Evolutionary conservation across 2,888 invertebrate genomes (phyloP).

Genomic region (Tethea ocularis): DNA sequence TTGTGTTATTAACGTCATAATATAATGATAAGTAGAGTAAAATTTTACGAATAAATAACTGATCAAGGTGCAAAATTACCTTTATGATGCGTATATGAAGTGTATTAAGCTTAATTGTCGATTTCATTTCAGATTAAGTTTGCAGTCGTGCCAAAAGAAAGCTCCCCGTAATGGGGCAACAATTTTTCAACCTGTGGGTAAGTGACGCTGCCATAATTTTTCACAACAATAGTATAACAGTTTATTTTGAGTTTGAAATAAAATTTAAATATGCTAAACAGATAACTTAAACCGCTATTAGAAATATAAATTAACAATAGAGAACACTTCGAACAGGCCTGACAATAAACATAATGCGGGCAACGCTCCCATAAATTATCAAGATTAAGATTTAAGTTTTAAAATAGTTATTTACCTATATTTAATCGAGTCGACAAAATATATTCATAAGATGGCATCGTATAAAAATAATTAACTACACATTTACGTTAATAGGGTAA

Average conservation of each 20-base stretch:
- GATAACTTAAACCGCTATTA: not conserved
- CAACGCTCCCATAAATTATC: not conserved
- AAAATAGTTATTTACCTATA: not conserved
- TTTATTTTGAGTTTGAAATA: not conserved
- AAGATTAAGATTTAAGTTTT: not conserved
- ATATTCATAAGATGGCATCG: not conserved
- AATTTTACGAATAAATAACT: not conserved
- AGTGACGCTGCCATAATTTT: conserved; percentile 41
- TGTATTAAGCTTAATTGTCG: not conserved
- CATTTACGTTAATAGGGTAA: not conserved
- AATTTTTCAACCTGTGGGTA: conserved; percentile 60
- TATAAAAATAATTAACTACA: not conserved
- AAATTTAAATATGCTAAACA: not conserved
- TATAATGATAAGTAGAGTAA: too few relatives aligned
- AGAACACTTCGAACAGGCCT: not conserved
- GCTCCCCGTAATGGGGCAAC: conserved; percentile 74
- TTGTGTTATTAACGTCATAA: not conserved
- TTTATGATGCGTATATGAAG: not conserved
- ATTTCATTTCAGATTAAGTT: conserved; percentile 48
- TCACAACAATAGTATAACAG: conserved; percentile 14
- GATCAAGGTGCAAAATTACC: not conserved
- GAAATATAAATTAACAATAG: not conserved
- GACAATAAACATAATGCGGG: conserved; percentile 1
- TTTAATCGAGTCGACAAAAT: not conserved
- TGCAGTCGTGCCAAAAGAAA: conserved; percentile 33